Base-by-base conservation (phyloP, 2,797 vertebrate species). In the Spinibarbus caldwelli region DNA sequence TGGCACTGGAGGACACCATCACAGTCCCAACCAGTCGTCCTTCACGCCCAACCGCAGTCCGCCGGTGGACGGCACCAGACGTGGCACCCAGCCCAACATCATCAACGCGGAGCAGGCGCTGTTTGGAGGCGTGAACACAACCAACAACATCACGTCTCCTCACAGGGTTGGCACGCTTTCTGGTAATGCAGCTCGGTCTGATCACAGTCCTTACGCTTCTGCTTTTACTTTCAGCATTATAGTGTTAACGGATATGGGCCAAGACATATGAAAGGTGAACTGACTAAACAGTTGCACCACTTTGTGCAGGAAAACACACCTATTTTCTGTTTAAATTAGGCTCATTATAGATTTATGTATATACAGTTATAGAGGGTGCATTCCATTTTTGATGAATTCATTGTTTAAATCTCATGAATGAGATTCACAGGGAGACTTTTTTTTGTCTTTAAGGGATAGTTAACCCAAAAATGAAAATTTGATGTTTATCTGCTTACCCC, bases 121-220 rank as follows among this genome's bases (percentile, higher is more conserved):
- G 85, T 99, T 99, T 0, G 98, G 98, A 21, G 98, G 98, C 6
- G 97, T 97, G 89, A 97, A 97, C 92, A 93, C 93, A 79, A 96
- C 94, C 85, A 97, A 95, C 0, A 96, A 92, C 0, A 91, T 97
- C 92, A 95, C 96, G 6, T 96, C 97, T 0, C 95, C 97, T 0
- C 96, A 96, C 90, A 96, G 96, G 41, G 94, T 97, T 82, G 93
- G 97, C 85, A 94, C 96, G 0, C 92, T 97, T 47, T 94, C 97
- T 66, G 98, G 98, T 99, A 80, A 52, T 31, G 1, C 29, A 49
- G 36, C 75, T 57, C 45, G 2, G 8, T 66, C 59, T 38, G 21
- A n/a, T 54, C n/a, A 4, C 1, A 3, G 2, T 71, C 79, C n/a
- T 31, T 23, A 21, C 2, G 1, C 19, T 70, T 71, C 67, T 67